These are phyloP conservation scores for Leucosticte australis DNA, from an alignment of 2,113 vertebrate genomes.

Conservation along the genomic window DNA sequence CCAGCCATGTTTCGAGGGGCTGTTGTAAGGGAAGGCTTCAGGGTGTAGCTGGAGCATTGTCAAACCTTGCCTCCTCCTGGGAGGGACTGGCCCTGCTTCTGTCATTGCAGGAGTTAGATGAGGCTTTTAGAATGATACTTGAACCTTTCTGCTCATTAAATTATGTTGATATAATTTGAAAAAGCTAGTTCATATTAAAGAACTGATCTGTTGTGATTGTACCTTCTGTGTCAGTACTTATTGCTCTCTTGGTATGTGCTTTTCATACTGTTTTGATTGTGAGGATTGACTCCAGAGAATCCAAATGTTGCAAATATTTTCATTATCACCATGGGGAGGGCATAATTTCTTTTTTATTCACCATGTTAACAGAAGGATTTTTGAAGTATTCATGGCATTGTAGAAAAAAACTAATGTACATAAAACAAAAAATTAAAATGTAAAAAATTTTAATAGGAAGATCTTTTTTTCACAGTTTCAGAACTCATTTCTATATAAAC, in stretches of 20 bases:
- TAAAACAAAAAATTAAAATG: not conserved
- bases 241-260: not conserved
- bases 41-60: not conserved
- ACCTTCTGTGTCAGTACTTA: not conserved
- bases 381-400: not conserved
- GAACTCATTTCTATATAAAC: not conserved
- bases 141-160: not conserved
- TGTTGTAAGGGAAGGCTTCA: not conserved
- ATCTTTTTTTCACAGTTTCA: not conserved
- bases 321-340: not conserved
- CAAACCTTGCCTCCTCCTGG: not conserved
- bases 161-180: not conserved
- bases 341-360: not conserved
- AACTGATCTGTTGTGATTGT: not conserved
- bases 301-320: not conserved
- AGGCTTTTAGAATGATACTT: not conserved
- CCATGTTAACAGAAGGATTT: not conserved
- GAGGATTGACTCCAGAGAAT: not conserved
- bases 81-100: not conserved
- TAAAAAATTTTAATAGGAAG: not conserved
- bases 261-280: not conserved
- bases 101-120: not conserved
- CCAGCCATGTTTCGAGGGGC: rapidly evolving
- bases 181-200: not conserved
- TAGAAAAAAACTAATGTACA: not conserved